These are phyloP conservation scores for Pegoplata infirma DNA, from an alignment of 2,888 invertebrate species.

Conservation along the genomic window DNA sequence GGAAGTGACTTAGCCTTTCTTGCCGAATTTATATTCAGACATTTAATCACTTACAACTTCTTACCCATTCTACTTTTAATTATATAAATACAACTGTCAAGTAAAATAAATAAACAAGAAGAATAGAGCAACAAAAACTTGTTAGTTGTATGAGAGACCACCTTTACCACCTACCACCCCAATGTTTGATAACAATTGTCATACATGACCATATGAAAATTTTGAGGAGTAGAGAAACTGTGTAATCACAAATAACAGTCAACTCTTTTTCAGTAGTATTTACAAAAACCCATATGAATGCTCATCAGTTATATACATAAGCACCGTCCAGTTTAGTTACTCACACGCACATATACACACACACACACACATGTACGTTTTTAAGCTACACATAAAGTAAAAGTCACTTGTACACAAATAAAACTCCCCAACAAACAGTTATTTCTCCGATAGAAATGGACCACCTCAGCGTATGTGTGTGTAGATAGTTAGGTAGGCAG, in stretches of 20 bases:
- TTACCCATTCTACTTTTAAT: not conserved
- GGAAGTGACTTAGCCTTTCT: not conserved
- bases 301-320: slow-evolving; percentile 20
- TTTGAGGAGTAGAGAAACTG: slow-evolving; percentile 24
- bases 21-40: not conserved
- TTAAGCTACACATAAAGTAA: not conserved
- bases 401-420: slow-evolving; percentile 44
- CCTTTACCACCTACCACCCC: slow-evolving; percentile 16
- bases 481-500: not conserved
- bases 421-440: slow-evolving; percentile 48
- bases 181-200: not conserved
- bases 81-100: no score
- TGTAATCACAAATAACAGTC: not conserved
- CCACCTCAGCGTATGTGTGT: slow-evolving; percentile 28
- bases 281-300: no score
- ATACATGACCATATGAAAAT: slow-evolving; percentile 37
- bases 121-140: not conserved
- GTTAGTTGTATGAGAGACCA: not conserved
- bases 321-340: slow-evolving; percentile 18
- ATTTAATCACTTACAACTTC: not conserved
- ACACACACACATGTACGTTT: not conserved
- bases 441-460: slow-evolving; percentile 43
- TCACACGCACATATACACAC: not conserved
- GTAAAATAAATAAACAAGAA: not conserved
- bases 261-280: slow-evolving; percentile 11